Conservation (phyloP, 2,888 invertebrate species). For the Clanis bilineata region DNA sequence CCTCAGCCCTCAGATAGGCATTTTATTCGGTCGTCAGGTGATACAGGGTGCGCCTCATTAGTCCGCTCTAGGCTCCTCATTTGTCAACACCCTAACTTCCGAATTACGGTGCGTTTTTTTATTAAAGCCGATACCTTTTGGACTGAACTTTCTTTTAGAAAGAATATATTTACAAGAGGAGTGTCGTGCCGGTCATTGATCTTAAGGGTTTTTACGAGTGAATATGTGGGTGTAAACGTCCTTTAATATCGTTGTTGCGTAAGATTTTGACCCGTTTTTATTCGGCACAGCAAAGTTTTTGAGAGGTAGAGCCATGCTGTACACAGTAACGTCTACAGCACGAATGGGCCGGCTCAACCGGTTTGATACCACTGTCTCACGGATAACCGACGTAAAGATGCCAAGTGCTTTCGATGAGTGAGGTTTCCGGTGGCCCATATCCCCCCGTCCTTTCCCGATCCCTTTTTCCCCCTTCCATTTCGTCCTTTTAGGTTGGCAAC, state of each 20-base stretch:
- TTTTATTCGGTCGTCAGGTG: slow-evolving; percentile 62
- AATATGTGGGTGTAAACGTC: background rate
- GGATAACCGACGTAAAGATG: too few species aligned
- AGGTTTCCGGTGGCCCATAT: too few species aligned
- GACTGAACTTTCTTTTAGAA: slow-evolving; percentile 62
- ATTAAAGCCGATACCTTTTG: slow-evolving; percentile 72
- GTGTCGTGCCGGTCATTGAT: slow-evolving; percentile 32
- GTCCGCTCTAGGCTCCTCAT: slow-evolving; percentile 58
- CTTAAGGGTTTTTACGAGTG: background rate
- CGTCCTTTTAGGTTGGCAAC: too few species aligned
- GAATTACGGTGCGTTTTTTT: slow-evolving; percentile 60
- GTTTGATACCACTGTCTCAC: too few species aligned
- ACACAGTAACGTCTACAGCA: too few species aligned
- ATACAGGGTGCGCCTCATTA: slow-evolving; percentile 66
- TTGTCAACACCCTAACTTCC: slow-evolving; percentile 67
- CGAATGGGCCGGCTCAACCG: too few species aligned
- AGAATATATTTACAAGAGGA: slow-evolving; percentile 3
- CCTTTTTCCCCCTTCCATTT: too few species aligned
- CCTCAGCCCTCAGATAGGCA: slow-evolving; percentile 43
- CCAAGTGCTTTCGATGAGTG: too few species aligned
- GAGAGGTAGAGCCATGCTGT: too few species aligned
- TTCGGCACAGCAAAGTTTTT: too few species aligned
- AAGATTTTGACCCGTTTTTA: background rate
- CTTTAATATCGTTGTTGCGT: background rate
- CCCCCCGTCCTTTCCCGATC: too few species aligned